These are phyloP conservation scores for Neodiprion lecontei DNA, from an alignment of 1,140 invertebrate species.

Conservation along the genomic window DNA sequence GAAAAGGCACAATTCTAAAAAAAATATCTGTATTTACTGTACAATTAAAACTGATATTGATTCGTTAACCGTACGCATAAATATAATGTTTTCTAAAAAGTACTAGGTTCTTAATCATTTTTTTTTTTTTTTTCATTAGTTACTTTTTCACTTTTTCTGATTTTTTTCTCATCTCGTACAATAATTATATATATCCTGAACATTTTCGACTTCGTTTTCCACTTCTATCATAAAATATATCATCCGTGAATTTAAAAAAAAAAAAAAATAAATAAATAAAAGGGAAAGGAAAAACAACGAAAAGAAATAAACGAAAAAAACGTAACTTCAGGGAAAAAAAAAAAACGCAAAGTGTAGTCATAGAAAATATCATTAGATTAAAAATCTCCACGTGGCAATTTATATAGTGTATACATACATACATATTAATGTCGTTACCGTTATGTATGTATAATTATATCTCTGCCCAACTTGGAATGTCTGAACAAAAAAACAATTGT, in stretches of 20 bases:
- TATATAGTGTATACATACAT: background rate
- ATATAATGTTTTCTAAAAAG: slow-evolving; percentile 50
- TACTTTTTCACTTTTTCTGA: slow-evolving; percentile 10
- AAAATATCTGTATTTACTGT: slow-evolving; percentile 55
- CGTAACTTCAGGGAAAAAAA: slow-evolving; percentile 14
- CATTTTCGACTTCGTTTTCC: slow-evolving; percentile 26
- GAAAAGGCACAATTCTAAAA: slow-evolving; percentile 61
- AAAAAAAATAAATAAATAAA: slow-evolving; percentile 29
- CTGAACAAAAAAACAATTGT: slow-evolving; percentile 39
- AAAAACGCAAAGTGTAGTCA: slow-evolving; percentile 31
- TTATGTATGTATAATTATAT: background rate
- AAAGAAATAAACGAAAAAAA: background rate
- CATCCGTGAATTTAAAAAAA: slow-evolving; percentile 24
- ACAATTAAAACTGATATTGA: slow-evolving; percentile 56
- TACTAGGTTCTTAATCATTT: slow-evolving; percentile 38
- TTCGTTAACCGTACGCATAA: slow-evolving; percentile 51
- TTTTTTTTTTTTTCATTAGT: slow-evolving; percentile 14
- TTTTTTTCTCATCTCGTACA: slow-evolving; percentile 27
- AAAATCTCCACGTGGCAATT: slow-evolving; percentile 34
- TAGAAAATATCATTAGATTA: slow-evolving; percentile 40
- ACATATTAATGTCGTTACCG: too few species aligned
- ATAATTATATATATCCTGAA: slow-evolving; percentile 22
- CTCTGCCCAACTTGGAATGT: slow-evolving; percentile 47
- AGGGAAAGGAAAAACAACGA: slow-evolving; percentile 13
- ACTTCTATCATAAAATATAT: slow-evolving; percentile 38